Percentiles rank a stretch among this genome's conserved stretches.
phyloP scores from a whole-genome alignment of 2,113 vertebrate genomes.

The Desmodus rotundus region DNA sequence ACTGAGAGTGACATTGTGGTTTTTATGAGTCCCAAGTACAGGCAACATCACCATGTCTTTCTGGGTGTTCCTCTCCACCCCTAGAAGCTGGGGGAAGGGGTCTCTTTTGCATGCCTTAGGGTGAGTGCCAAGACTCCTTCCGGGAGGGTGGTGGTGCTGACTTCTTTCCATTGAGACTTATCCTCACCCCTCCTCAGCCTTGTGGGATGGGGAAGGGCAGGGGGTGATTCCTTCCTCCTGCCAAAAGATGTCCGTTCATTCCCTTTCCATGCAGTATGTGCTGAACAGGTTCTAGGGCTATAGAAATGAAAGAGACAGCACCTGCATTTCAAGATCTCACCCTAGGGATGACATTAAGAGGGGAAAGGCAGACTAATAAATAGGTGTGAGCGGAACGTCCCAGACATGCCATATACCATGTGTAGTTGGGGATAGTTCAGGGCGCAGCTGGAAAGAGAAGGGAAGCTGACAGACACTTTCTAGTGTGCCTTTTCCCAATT shows the following conservation, averaged over 20 bases:
- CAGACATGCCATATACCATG: background rate
- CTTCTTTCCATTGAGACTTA: background rate
- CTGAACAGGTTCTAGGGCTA: background rate
- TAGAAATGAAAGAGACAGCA: background rate
- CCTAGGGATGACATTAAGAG: too few species aligned
- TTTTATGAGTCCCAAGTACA: background rate
- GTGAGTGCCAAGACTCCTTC: background rate
- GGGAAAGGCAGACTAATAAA: background rate
- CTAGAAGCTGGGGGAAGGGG: background rate
- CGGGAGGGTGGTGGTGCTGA: background rate
- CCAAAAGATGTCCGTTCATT: background rate
- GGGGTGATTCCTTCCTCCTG: background rate
- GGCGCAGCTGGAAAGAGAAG: background rate
- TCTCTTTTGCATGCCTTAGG: background rate
- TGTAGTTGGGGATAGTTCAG: background rate
- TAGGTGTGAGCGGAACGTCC: background rate
- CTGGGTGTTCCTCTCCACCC: too few species aligned
- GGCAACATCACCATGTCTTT: background rate
- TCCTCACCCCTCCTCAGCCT: background rate
- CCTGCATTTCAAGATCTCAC: background rate
- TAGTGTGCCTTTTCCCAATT: background rate
- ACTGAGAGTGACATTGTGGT: background rate
- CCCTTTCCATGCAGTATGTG: background rate
- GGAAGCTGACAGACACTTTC: background rate
- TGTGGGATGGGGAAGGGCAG: background rate